Percentiles rank a stretch among this genome's conserved stretches.
phyloP scores from a whole-genome alignment of 2,888 invertebrate species.

The Troides aeacus region DNA sequence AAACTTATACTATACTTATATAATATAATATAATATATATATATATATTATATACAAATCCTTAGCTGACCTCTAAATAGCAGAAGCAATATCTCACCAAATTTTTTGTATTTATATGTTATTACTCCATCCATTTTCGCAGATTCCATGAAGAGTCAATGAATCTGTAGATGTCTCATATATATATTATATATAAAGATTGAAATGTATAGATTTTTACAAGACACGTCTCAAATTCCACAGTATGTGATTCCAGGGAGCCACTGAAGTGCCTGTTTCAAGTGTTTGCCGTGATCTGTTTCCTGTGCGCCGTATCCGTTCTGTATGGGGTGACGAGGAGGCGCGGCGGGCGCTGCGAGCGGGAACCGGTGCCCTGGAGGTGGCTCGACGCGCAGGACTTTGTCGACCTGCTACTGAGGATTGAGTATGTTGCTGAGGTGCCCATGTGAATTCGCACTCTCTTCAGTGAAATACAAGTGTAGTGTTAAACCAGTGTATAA shows the following conservation, averaged over 20 bases:
- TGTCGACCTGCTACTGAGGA: slow-evolving; percentile 60
- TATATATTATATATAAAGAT: no score
- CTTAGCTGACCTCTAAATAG: no score
- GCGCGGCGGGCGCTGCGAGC: slow-evolving; percentile 33
- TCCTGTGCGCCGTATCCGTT: slow-evolving; percentile 54
- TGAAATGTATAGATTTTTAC: slow-evolving; percentile 11
- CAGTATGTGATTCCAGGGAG: slow-evolving; percentile 61
- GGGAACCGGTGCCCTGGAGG: slow-evolving; percentile 56
- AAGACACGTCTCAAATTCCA: slow-evolving; percentile 40
- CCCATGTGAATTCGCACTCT: slow-evolving; percentile 53
- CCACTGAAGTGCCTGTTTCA: slow-evolving; percentile 66
- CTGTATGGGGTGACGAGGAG: slow-evolving; percentile 53
- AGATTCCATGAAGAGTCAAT: no score
- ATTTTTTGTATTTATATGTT: no score
- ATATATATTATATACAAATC: no score
- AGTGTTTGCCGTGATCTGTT: slow-evolving; percentile 66
- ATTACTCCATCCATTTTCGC: no score
- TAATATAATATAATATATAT: no score
- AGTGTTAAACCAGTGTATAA: background rate
- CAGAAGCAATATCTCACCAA: no score
- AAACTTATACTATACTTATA: no score
- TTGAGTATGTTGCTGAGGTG: slow-evolving; percentile 70
- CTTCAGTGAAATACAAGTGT: background rate
- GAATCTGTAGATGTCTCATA: no score
- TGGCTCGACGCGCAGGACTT: slow-evolving; percentile 67